phyloP scores from a whole-genome alignment of 1,140 invertebrate genomes.

The Apolygus lucorum region DNA sequence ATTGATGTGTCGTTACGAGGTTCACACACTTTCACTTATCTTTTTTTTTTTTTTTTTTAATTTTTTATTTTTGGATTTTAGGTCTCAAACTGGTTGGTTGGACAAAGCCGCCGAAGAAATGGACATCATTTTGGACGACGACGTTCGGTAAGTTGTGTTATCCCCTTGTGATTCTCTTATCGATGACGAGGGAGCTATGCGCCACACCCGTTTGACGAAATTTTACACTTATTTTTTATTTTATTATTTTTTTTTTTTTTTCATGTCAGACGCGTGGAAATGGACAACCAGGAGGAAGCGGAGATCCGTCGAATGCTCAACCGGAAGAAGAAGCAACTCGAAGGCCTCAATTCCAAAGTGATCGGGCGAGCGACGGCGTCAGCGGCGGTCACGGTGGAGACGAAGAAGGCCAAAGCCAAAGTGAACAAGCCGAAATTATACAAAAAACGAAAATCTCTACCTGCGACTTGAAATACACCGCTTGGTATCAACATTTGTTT shows the following conservation, averaged over 20 bases:
- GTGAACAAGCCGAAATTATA: neutral
- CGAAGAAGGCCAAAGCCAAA: neutral
- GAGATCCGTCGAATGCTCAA: neutral
- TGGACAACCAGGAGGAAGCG: neutral
- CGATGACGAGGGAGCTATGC: neutral
- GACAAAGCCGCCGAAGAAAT: constrained; percentile 72
- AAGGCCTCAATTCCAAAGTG: neutral
- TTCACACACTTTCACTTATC: too few species aligned
- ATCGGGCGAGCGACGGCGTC: neutral
- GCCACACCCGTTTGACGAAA: too few species aligned
- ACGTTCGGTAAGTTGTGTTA: constrained; percentile 34
- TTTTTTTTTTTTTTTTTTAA: too few species aligned
- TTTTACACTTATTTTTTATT: neutral
- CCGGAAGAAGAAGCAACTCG: neutral
- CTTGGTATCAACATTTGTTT: too few species aligned
- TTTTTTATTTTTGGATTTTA: constrained; percentile 42
- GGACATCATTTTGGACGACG: constrained; percentile 77
- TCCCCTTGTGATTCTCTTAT: neutral
- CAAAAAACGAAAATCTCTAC: neutral
- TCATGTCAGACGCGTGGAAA: neutral
- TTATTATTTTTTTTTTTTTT: neutral
- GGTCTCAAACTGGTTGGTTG: constrained; percentile 63
- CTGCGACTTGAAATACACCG: too few species aligned
- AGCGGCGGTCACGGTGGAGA: neutral
- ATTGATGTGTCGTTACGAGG: too few species aligned